Conservation (phyloP, 30 jellyfish, hydroid and myxozoan genomes). For the Calvadosia cruxmelitensis region DNA sequence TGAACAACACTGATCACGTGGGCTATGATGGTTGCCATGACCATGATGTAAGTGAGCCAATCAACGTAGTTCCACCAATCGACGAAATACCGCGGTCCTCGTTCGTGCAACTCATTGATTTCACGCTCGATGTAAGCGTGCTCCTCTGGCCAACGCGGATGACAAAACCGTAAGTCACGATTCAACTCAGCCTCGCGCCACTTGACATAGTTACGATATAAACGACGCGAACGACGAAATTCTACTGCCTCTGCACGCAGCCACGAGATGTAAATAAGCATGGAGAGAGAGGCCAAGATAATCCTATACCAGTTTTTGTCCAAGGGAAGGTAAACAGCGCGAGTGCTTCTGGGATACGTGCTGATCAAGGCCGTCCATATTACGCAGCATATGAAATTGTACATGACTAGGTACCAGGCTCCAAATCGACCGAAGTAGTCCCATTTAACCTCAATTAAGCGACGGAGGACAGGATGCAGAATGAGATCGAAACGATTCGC, state of each 20-base stretch:
- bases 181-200: conserved; percentile 78
- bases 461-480: conserved; percentile 75
- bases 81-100: conserved; percentile 38
- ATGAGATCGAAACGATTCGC: conserved; percentile 50
- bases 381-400: conserved; percentile 39
- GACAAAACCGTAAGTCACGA: conserved; percentile 57
- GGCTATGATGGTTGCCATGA: conserved; percentile 35
- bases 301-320: conserved; percentile 16
- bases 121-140: conserved; percentile 77
- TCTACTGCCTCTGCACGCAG: conserved; percentile 36
- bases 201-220: conserved; percentile 20
- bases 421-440: conserved; percentile 53
- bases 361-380: conserved; percentile 68
- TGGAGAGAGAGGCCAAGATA: conserved; percentile 33
- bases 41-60: conserved; percentile 47
- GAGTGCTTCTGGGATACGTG: conserved; percentile 30
- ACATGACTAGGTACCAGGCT: conserved; percentile 21
- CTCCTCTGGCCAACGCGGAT: conserved; percentile 98
- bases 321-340: conserved; percentile 16
- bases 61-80: conserved; percentile 92
- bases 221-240: conserved; percentile 36
- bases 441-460: conserved; percentile 74
- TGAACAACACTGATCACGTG: conserved; percentile 24
- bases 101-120: conserved; percentile 29
- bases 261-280: conserved; percentile 16